Conservation (phyloP, 1,140 invertebrate species). For the Aphaenogaster ashmeadi region DNA sequence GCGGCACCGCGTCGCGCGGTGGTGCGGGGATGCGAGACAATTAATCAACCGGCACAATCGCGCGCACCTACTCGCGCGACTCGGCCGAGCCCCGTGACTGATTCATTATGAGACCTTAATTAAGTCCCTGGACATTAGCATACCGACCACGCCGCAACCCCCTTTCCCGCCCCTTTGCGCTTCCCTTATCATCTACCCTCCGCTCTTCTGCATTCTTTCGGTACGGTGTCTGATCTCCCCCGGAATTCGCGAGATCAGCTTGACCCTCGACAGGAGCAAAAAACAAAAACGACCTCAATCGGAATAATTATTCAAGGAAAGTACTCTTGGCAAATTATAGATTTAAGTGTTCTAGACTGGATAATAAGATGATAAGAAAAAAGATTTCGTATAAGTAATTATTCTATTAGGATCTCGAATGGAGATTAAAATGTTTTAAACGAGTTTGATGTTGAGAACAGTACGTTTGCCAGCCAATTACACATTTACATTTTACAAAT, state of each 20-base stretch:
- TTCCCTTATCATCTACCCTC: not conserved
- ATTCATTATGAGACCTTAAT: conserved; percentile 85
- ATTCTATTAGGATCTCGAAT: not conserved
- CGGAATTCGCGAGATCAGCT: conserved; percentile 6
- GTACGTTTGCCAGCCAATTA: conserved; percentile 5
- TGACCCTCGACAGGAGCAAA: not conserved
- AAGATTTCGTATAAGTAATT: not conserved
- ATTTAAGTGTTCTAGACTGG: not conserved
- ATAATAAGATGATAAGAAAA: not conserved
- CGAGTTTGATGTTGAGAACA: not conserved
- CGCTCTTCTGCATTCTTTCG: conserved; percentile 24
- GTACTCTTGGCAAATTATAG: not conserved
- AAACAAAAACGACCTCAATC: not conserved
- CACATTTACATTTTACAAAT: conserved; percentile 30
- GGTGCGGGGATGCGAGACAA: conserved; percentile 69
- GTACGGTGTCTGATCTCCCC: not conserved
- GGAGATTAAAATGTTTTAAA: not conserved
- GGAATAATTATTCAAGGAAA: not conserved
- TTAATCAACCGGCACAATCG: conserved; percentile 81
- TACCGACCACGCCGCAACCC: conserved; percentile 75
- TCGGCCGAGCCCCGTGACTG: conserved; percentile 76
- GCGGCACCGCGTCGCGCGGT: not conserved
- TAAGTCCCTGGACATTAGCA: conserved; percentile 82
- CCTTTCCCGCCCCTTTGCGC: not conserved
- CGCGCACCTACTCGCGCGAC: conserved; percentile 68